A percentile compares a stretch with the other conserved stretches of the same genome.
These are phyloP conservation scores for Lepas anatifera DNA, from an alignment of 2,888 invertebrate species.

Conservation along the genomic window DNA sequence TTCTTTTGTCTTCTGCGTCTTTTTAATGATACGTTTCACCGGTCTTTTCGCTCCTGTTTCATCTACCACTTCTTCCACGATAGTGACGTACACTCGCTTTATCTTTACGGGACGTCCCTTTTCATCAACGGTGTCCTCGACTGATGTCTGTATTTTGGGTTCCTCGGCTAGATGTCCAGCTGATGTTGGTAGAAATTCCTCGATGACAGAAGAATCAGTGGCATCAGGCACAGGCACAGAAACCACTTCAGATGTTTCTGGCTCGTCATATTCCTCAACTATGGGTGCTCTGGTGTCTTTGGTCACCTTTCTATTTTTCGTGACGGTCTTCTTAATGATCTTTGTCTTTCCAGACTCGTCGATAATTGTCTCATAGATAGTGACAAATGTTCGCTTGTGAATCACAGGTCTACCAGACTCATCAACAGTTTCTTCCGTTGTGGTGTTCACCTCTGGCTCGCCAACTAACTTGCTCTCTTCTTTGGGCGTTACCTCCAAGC, in stretches of 20 bases:
- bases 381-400: not conserved
- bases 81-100: not conserved
- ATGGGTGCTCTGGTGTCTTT: not conserved
- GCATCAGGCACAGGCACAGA: not conserved
- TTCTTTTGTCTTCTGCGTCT: not conserved
- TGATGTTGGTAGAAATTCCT: not conserved
- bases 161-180: not conserved
- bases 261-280: not conserved
- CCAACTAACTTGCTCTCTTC: not conserved
- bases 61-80: not conserved
- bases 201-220: not conserved
- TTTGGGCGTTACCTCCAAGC: not conserved
- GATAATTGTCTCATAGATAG: not conserved
- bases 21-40: not conserved
- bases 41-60: not conserved
- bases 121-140: not conserved
- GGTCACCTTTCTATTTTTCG: not conserved
- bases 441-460: not conserved
- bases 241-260: not conserved
- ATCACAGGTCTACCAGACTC: not conserved
- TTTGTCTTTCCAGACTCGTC: no score
- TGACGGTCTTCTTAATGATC: no score
- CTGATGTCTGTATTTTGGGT: not conserved
- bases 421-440: not conserved
- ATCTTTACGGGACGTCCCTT: not conserved